Evolutionary conservation across 2,797 vertebrate species (phyloP).

Genomic region (Cephalopachus bancanus): DNA sequence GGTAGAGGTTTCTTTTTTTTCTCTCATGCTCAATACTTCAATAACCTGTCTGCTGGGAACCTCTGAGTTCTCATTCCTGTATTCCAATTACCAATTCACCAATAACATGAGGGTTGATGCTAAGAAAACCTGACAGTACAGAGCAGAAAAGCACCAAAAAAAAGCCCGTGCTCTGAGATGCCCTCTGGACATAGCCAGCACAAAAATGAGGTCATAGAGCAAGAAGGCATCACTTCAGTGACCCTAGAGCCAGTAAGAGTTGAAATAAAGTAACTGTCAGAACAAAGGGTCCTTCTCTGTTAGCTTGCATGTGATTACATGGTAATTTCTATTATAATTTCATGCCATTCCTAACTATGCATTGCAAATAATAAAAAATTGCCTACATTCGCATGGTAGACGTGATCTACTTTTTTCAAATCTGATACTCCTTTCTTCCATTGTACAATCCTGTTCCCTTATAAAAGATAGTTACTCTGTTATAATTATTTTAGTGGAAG

Average conservation of each 20-base stretch:
- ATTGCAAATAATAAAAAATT: not conserved
- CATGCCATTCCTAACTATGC: not conserved
- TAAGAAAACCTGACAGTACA: constrained; percentile 19
- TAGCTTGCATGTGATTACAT: not conserved
- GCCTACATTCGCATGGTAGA: not conserved
- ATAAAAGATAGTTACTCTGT: not conserved
- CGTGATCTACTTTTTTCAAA: not conserved
- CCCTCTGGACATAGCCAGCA: not conserved
- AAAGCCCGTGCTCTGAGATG: not conserved
- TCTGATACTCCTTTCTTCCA: not conserved
- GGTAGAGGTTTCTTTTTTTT: not conserved
- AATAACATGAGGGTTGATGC: not conserved
- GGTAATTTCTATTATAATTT: not conserved
- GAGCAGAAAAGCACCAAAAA: constrained; percentile 3
- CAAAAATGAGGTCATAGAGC: not conserved
- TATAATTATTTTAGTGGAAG: not conserved
- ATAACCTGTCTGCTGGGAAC: not conserved
- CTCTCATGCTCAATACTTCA: not conserved
- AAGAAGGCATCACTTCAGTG: not conserved
- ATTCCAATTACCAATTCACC: not conserved
- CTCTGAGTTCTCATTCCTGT: not conserved
- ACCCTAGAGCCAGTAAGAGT: not conserved
- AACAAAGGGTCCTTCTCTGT: not conserved
- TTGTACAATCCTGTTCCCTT: not conserved
- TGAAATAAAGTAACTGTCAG: constrained; percentile 22